Percentiles rank a stretch among this genome's conserved stretches.
Evolutionary conservation across 2,888 invertebrate genomes (phyloP).

Genomic region (Pheosia gnoma): DNA sequence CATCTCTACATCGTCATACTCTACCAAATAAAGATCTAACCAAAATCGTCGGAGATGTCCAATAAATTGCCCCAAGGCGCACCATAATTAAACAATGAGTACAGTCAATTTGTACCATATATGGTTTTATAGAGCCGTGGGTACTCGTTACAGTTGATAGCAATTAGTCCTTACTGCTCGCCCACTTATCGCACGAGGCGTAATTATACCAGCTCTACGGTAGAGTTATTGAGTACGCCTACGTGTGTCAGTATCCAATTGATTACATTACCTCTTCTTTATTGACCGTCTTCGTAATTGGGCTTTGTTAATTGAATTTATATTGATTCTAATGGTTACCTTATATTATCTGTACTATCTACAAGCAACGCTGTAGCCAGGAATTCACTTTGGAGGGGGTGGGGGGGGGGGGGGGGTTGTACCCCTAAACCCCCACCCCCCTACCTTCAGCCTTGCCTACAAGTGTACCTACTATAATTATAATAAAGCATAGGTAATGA

Average conservation of each 20-base stretch:
- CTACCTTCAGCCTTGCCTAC: no score
- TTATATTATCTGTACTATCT: no score
- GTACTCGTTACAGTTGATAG: conserved; percentile 41
- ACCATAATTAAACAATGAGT: conserved; percentile 52
- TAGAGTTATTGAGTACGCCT: neutral
- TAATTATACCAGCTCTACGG: conserved; percentile 27
- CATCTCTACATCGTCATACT: neutral
- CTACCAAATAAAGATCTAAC: conserved; percentile 28
- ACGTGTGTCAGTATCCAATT: neutral
- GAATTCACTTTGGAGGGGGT: no score
- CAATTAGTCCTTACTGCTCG: conserved; percentile 43
- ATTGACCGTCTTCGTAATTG: neutral
- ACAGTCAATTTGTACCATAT: conserved; percentile 53
- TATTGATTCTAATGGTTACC: neutral
- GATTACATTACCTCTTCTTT: neutral
- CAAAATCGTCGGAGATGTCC: conserved; percentile 33
- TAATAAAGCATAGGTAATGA: no score
- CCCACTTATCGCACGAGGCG: conserved; percentile 43
- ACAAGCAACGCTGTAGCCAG: no score
- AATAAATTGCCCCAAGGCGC: conserved; percentile 41
- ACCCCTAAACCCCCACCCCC: no score
- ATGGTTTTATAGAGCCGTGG: conserved; percentile 49
- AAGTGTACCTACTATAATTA: no score
- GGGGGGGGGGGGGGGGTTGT: no score
- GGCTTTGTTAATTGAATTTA: no score